phyloP scores from a whole-genome alignment of 2,113 vertebrate genomes.

The Aepyceros melampus region DNA sequence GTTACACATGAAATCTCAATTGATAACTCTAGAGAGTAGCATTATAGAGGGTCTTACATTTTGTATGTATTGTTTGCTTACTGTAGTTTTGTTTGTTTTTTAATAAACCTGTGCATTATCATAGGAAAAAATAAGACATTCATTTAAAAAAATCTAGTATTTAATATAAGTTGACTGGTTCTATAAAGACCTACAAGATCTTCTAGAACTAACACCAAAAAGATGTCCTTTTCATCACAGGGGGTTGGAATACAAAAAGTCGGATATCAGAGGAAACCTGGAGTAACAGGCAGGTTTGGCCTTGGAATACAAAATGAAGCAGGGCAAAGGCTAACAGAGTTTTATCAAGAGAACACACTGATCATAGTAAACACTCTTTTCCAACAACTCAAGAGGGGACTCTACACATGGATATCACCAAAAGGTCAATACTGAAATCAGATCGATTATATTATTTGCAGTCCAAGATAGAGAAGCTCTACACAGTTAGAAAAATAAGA shows the following conservation, averaged over 20 bases:
- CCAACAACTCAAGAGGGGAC: not conserved
- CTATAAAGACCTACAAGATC: not conserved
- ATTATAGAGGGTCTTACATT: not conserved
- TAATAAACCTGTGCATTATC: not conserved
- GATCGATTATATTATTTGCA: not conserved
- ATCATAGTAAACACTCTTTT: not conserved
- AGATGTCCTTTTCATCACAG: not conserved
- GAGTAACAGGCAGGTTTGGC: not conserved
- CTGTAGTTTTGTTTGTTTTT: not conserved
- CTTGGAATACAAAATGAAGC: not conserved
- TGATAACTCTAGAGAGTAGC: not conserved
- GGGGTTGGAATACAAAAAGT: not conserved
- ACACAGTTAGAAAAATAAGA: not conserved
- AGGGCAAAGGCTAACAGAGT: not conserved
- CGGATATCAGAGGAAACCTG: not conserved
- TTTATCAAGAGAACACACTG: not conserved
- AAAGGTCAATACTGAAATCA: not conserved
- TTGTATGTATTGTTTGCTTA: not conserved
- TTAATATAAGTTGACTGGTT: not conserved
- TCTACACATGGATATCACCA: not conserved
- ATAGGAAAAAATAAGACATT: not conserved
- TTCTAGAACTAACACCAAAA: not conserved
- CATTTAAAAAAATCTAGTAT: not conserved
- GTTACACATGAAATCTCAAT: not conserved
- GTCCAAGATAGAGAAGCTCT: not conserved